Evolutionary conservation across 2,113 vertebrate species (phyloP), one percentile per base, ranked within the genome.

Genomic region (Uria aalge): DNA sequence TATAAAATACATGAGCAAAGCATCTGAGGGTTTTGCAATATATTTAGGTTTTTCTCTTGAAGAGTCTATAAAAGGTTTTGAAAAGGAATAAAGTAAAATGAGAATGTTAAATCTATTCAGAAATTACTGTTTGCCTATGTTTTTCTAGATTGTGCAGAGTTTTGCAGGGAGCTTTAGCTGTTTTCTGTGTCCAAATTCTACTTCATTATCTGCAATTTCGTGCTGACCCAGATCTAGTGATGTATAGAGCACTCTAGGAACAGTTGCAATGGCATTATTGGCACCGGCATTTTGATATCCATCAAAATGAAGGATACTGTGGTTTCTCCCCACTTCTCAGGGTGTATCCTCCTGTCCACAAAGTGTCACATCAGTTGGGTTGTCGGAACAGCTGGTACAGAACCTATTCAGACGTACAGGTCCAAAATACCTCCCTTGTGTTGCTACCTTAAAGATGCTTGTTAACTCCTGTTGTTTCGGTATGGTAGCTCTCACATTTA

Each of bases 41-140:
- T 80, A 69, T 76, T 87, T 84, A 77, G 23, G 18, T 88, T 95
- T 94, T 66, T 92, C 63, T 94, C 47, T 84, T 91, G 76, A 85
- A 96, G 29, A 82, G 69, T 75, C 85, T 81, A 27, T 38, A 52
- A 84, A 59, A 50, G n/a, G 9, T 79, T 94, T 94, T 34, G 19
- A 85, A 74, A 83, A 85, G 30, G 48, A 79, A 38, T 60, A 72
- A 81, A 59, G 48, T 94, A 36, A 87, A 73, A 72, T 53, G 17
- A 57, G 57, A 85, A 68, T 64, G 34, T 34, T 77, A 41, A 64
- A 76, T 63, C 7, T 72, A 6, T 85, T 68, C 38, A 69, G 79
- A 92, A 85, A 40, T 84, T 73, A 36, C 38, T 79, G 30, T 82
- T 77, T 57, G 52, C n/a, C 3, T 75, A 27, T 64, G 10, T 59